phyloP scores from a whole-genome alignment of 2,888 invertebrate species.

The Leptinotarsa tumamoca region DNA sequence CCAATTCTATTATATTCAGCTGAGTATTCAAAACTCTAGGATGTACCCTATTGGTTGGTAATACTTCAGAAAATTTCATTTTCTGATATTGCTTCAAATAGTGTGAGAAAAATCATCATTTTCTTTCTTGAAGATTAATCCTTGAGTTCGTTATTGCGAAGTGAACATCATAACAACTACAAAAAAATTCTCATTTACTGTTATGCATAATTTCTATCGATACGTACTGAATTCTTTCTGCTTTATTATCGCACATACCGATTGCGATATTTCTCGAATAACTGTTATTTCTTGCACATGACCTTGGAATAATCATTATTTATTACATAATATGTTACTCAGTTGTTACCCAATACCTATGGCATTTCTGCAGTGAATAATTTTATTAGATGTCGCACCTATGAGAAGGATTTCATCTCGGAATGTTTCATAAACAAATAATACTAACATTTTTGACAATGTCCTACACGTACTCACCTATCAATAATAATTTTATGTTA shows the following conservation, averaged over 20 bases:
- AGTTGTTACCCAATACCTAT: neutral
- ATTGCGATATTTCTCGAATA: constrained; percentile 6
- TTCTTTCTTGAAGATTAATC: too few relatives aligned
- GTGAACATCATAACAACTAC: neutral
- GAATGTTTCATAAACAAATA: neutral
- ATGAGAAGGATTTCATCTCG: neutral
- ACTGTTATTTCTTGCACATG: constrained; percentile 13
- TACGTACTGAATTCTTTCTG: neutral
- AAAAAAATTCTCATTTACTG: neutral
- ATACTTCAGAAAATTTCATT: too few relatives aligned
- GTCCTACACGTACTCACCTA: too few relatives aligned
- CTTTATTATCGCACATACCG: constrained; percentile 6
- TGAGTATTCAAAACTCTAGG: too few relatives aligned
- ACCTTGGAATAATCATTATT: constrained; percentile 4
- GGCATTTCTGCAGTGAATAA: neutral
- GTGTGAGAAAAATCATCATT: too few relatives aligned
- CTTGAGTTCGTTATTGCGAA: neutral
- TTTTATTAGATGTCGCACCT: neutral
- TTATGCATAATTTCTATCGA: constrained; percentile 6
- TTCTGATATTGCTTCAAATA: too few relatives aligned
- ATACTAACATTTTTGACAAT: too few relatives aligned
- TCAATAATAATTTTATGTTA: too few relatives aligned
- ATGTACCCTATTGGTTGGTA: too few relatives aligned
- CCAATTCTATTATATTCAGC: too few relatives aligned
- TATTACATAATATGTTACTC: constrained; percentile 11